phyloP scores from a whole-genome alignment of 2,113 vertebrate species.

The Menidia beryllina region DNA sequence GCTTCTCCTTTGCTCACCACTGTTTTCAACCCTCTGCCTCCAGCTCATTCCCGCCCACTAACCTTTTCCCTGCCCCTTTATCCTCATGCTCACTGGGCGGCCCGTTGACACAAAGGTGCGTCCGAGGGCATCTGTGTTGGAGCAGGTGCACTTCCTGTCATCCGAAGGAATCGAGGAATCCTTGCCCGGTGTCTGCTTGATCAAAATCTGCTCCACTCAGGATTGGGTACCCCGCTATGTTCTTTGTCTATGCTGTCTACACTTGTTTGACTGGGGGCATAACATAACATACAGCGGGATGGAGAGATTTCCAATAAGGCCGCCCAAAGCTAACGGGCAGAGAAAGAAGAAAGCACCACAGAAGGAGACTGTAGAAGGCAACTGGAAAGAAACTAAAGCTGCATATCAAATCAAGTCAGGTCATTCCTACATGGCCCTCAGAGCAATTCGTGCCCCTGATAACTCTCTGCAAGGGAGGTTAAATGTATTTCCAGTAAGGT shows the following conservation, averaged over 20 bases:
- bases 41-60: neutral
- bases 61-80: neutral
- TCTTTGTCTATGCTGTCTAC: constrained; percentile 14
- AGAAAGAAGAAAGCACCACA: neutral
- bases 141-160: constrained; percentile 2
- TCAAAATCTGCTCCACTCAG: constrained; percentile 18
- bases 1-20: constrained; percentile 6
- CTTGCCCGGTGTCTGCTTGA: constrained; percentile 8
- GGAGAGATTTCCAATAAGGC: constrained; percentile 14
- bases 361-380: constrained; percentile 13
- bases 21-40: constrained; percentile 14
- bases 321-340: neutral
- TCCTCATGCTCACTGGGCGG: constrained; percentile 6
- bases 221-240: constrained; percentile 1
- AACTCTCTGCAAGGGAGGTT: constrained; percentile 42
- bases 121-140: neutral
- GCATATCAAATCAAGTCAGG: constrained; percentile 54
- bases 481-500: constrained; percentile 56
- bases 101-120: neutral
- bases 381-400: constrained; percentile 19
- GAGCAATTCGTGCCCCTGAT: constrained; percentile 53
- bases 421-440: constrained; percentile 34
- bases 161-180: constrained; percentile 15
- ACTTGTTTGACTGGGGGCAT: constrained; percentile 1
- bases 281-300: neutral